Evolutionary conservation across 1,140 invertebrate species (phyloP), one percentile per base, ranked within the genome.

Genomic region (Bombus balteatus): DNA sequence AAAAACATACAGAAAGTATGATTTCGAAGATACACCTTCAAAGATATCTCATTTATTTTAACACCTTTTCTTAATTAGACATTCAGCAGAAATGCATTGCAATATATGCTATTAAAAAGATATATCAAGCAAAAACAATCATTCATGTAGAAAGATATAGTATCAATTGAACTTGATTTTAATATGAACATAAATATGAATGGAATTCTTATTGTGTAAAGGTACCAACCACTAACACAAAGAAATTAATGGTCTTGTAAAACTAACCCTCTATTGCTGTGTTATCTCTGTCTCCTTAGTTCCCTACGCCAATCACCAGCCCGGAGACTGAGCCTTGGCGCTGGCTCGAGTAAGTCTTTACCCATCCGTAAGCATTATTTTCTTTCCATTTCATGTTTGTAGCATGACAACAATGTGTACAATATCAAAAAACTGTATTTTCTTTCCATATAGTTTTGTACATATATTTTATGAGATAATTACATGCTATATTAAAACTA

Each of bases 281-380:
- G 92, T 94, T 92, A 92, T 94, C 92, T 95, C 92, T 94, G 91
- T 95, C 92, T 92, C 93, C 94, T 95, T 96, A 97, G 97, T 97
- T 97, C 96, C 97, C 97, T 92, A 97, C 97, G 96, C 97, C 97
- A 93, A 97, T 97, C 96, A 97, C 97, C 95, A 97, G 97, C 95
- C 97, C 97, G 96, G 97, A 97, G 95, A 97, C 96, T 95, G 97
- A 98, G 96, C 97, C 97, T 94, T 98, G 97, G 97, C 97, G 97
- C 95, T 98, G 97, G 97, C 96, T 97, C 96, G 97, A 97, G 97
- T 97, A 97, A 97, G 97, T 97, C 92, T 92, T 91, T 90, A 92
- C 87, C 68, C 90, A 93, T 90, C 88, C 89, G 90, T 92, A 91
- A 88, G 87, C 88, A 90, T 92, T 91, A 87, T 90, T 91, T 91